Conservation (phyloP, 1,140 invertebrate genomes). For the Brachionus calyciflorus region DNA sequence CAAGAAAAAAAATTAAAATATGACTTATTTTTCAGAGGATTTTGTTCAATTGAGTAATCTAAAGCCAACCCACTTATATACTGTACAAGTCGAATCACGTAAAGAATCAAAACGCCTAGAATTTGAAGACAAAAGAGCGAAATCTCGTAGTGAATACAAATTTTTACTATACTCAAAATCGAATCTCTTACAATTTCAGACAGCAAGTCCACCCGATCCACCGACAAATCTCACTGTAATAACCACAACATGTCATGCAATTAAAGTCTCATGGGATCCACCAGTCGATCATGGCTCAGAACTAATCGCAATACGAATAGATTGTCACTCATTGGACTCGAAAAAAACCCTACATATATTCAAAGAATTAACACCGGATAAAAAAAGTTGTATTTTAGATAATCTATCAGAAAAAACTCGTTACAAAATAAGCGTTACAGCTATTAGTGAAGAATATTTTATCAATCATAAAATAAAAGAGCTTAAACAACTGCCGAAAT, state of each 20-base stretch:
- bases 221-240: conserved; percentile 56
- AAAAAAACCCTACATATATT: conserved; percentile 47
- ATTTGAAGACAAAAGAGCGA: neutral
- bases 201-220: conserved; percentile 55
- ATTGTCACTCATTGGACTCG: conserved; percentile 55
- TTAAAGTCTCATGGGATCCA: conserved; percentile 59
- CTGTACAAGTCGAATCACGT: conserved; percentile 59
- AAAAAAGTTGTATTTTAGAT: conserved; percentile 53
- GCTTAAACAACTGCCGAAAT: conserved; percentile 49
- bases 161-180: conserved; percentile 56
- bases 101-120: conserved; percentile 55
- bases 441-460: conserved; percentile 60
- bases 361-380: conserved; percentile 54
- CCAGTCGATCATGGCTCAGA: conserved; percentile 58
- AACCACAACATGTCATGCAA: conserved; percentile 56
- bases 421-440: conserved; percentile 57
- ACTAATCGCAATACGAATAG: conserved; percentile 56
- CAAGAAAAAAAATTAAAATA: too few species aligned
- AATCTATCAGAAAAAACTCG: conserved; percentile 57
- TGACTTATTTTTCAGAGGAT: conserved; percentile 53
- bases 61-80: conserved; percentile 55
- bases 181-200: conserved; percentile 55
- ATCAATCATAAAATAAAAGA: conserved; percentile 54
- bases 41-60: conserved; percentile 56
- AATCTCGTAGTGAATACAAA: conserved; percentile 43